Percentiles rank a stretch among this genome's conserved stretches.
These are phyloP conservation scores for Meriones psammophilus DNA, from an alignment of 2,797 vertebrate species.

Conservation along the genomic window DNA sequence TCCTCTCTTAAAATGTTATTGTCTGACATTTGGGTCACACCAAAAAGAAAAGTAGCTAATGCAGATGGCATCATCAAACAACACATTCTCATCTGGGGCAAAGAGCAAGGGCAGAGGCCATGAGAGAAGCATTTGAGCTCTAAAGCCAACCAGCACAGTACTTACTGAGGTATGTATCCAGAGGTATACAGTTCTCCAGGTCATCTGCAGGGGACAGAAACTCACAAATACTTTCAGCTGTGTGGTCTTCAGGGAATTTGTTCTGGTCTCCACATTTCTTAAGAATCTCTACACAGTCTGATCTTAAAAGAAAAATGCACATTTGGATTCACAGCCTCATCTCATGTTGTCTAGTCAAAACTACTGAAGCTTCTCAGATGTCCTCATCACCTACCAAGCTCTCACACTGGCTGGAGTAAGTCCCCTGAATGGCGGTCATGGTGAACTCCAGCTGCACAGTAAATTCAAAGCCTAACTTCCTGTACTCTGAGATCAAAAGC, in stretches of 20 bases:
- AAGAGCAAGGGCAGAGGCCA: neutral
- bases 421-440: neutral
- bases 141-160: slow-evolving; percentile 64
- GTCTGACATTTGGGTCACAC: neutral
- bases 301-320: slow-evolving; percentile 89
- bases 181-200: slow-evolving; percentile 95
- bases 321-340: neutral
- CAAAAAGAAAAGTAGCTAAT: neutral
- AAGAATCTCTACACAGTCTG: slow-evolving; percentile 98
- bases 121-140: neutral
- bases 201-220: slow-evolving; percentile 96
- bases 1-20: neutral
- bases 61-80: neutral
- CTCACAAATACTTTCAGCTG: slow-evolving; percentile 97
- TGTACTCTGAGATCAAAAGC: slow-evolving; percentile 50
- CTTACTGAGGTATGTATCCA: slow-evolving; percentile 97
- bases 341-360: slow-evolving; percentile 11
- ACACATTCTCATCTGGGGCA: slow-evolving; percentile 6
- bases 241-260: slow-evolving; percentile 95
- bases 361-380: slow-evolving; percentile 32
- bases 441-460: neutral
- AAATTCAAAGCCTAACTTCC: slow-evolving; percentile 10
- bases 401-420: neutral
- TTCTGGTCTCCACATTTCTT: slow-evolving; percentile 97
- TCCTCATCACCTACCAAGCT: neutral